Base-by-base conservation (phyloP, 2,888 invertebrate species). In the Stenolophus ochropezus region DNA sequence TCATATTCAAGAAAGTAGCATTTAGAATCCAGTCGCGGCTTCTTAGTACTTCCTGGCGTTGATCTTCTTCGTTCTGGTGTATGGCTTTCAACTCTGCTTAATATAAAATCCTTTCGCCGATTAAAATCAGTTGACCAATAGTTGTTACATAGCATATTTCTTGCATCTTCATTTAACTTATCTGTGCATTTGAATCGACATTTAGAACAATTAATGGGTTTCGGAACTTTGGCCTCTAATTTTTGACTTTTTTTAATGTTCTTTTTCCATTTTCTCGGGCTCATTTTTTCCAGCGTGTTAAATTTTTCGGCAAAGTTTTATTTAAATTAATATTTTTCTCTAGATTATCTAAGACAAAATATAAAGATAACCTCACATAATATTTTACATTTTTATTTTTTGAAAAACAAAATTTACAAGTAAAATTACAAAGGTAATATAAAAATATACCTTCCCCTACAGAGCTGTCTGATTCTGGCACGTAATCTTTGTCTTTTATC, bases 161-260 rank as follows among this genome's bases (percentile, higher is more conserved):
- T 73, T 56, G 49, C 21, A 6, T 47, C 33, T 49, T 49, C 33
- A 25, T 4, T 71, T 16, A 79, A 23, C 21, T 82, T 83, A 11
- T 51, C 42, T 21, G 65, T 76, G 65, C 83, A 83, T 49, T 81
- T 81, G 33, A 83, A 83, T n/a, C 82, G 81, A 81, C 83, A 82
- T 65, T 75, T 81, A 20, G 73, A 65, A 49, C 81, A 82, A 71
- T 81, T 47, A 49, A 69, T 53, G 21, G 33, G 25, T 49, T 77
- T 82, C 51, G 82, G 82, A 47, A n/a, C 53, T 21, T 71, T 82
- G 18, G 27, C 14, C 25, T 78, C 71, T n/a, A 82, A 23, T 82
- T 82, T 82, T 78, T 71, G 33, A 4, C 21, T 21, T 82, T 77
- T 77, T 6, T 21, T 25, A 25, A 18, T 33, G 53, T 82, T 78